Conservation (phyloP, 2,888 invertebrate genomes). For the Drosophila kokeensis region DNA sequence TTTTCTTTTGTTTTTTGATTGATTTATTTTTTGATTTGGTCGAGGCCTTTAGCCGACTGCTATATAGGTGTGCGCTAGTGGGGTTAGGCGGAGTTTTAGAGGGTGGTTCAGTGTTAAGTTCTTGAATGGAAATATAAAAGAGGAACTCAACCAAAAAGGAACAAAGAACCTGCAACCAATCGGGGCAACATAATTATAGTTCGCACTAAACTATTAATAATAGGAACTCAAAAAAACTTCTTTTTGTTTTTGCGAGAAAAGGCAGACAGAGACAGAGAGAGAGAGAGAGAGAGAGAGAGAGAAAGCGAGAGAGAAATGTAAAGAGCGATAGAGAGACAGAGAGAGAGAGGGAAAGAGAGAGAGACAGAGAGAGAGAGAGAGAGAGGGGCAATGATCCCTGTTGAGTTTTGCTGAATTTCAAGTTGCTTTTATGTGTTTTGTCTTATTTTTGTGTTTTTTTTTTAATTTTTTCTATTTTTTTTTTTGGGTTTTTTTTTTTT, state of each 20-base stretch:
- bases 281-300: slow-evolving; percentile 14
- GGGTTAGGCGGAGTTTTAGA: slow-evolving; percentile 38
- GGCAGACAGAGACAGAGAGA: slow-evolving; percentile 20
- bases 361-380: slow-evolving; percentile 20
- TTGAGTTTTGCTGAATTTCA: slow-evolving; percentile 74
- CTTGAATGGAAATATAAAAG: slow-evolving; percentile 15
- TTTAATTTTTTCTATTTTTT: slow-evolving; percentile 15
- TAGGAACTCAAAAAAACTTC: slow-evolving; percentile 1
- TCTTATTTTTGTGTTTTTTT: slow-evolving; percentile 23
- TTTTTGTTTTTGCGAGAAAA: slow-evolving; percentile 6
- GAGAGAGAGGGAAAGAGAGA: slow-evolving; percentile 17
- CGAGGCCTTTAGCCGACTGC: slow-evolving; percentile 32
- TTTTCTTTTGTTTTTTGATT: neutral
- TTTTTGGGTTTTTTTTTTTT: slow-evolving; percentile 21
- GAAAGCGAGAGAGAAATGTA: slow-evolving; percentile 23
- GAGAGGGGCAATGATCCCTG: slow-evolving; percentile 27
- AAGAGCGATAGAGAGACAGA: slow-evolving; percentile 27
- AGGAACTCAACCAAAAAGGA: neutral
- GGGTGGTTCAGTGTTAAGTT: slow-evolving; percentile 40
- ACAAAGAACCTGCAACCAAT: slow-evolving; percentile 7
- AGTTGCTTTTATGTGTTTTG: slow-evolving; percentile 58
- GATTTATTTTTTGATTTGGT: slow-evolving; percentile 9
- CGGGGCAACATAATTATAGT: slow-evolving; percentile 20
- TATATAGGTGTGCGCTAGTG: slow-evolving; percentile 46
- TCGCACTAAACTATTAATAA: slow-evolving; percentile 9